phyloP scores from a whole-genome alignment of 2,888 invertebrate species.

The Habrosyne pyritoides region DNA sequence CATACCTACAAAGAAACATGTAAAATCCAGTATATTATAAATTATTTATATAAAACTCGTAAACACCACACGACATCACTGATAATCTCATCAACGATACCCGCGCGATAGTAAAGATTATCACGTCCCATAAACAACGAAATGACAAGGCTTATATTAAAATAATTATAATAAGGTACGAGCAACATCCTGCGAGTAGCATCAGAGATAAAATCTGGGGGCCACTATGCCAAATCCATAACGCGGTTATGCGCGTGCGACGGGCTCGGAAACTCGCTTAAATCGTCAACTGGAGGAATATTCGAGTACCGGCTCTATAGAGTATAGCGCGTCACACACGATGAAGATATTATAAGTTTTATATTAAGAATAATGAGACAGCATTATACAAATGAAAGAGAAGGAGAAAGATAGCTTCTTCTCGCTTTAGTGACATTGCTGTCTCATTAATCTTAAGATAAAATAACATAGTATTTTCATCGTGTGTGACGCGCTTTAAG shows the following conservation, averaged over 20 bases:
- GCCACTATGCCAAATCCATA: constrained; percentile 23
- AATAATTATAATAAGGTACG: neutral
- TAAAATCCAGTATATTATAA: neutral
- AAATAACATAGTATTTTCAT: too few species aligned
- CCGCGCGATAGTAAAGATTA: neutral
- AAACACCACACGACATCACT: neutral
- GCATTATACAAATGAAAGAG: too few species aligned
- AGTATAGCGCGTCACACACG: too few species aligned
- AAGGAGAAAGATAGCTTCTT: too few species aligned
- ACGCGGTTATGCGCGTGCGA: constrained; percentile 36
- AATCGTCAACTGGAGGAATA: constrained; percentile 21
- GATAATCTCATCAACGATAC: neutral
- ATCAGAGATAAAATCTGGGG: constrained; percentile 23
- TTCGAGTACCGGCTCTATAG: constrained; percentile 29
- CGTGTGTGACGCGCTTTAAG: too few species aligned
- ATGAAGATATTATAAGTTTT: too few species aligned
- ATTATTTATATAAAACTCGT: neutral
- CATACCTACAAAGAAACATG: neutral
- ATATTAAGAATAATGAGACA: too few species aligned
- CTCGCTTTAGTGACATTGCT: too few species aligned
- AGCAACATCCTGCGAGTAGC: constrained; percentile 26
- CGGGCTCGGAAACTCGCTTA: constrained; percentile 35
- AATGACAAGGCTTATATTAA: constrained; percentile 7
- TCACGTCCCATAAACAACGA: constrained; percentile 2
- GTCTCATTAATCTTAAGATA: too few species aligned